These are phyloP conservation scores for Actinostola sp. DNA, from an alignment of 92 coral and sea anemone genomes.

Conservation along the genomic window DNA sequence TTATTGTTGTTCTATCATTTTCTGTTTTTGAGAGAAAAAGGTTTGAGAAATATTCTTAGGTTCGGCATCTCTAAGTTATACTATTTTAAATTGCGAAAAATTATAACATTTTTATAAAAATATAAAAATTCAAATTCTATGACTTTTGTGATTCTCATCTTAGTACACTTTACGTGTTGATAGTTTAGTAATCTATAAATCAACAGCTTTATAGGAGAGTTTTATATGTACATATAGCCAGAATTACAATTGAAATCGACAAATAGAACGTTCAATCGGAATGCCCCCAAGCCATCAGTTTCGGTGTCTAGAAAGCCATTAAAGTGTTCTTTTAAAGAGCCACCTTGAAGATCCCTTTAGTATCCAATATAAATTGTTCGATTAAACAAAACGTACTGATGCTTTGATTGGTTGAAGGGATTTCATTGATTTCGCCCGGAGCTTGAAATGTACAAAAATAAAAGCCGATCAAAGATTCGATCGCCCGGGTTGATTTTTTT, in stretches of 20 bases:
- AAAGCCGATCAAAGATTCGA: slow-evolving; percentile 11
- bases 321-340: slow-evolving; percentile 9
- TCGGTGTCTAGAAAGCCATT: slow-evolving; percentile 31
- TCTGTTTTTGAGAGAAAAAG: no score
- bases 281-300: slow-evolving; percentile 37
- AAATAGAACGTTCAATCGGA: slow-evolving; percentile 15
- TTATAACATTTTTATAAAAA: no score
- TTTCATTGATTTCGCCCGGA: not conserved
- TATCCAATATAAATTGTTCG: not conserved
- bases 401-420: not conserved
- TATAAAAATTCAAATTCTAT: no score
- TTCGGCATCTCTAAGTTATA: no score
- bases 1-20: no score
- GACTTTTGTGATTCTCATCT: no score
- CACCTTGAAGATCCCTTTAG: slow-evolving; percentile 7
- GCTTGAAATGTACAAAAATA: slow-evolving; percentile 7
- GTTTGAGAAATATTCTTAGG: no score
- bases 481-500: not conserved
- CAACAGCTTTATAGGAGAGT: not conserved
- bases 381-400: no score
- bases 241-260: slow-evolving; percentile 5
- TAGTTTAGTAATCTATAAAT: not conserved
- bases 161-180: not conserved
- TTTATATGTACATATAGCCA: not conserved
- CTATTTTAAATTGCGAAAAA: no score